Percentiles rank a stretch among this genome's conserved stretches.
phyloP scores from a whole-genome alignment of 1,140 invertebrate species.

The Heliconius nattereri region DNA sequence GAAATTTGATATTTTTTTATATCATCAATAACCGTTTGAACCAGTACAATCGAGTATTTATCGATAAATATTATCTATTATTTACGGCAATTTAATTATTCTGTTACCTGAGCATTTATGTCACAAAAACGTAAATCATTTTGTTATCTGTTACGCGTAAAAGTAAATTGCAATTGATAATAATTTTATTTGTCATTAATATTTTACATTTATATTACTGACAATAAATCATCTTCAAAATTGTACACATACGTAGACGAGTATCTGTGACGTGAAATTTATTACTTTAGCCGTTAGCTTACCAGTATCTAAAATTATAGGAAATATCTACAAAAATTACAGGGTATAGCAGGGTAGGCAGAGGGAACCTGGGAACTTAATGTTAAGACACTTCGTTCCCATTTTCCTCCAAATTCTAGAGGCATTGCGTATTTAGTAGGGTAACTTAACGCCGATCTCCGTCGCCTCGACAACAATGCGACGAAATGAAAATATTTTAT shows the following conservation, averaged over 20 bases:
- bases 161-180: conserved; percentile 4
- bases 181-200: background rate
- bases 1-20: background rate
- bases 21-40: background rate
- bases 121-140: background rate
- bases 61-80: background rate
- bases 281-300: background rate
- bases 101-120: no score
- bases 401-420: no score
- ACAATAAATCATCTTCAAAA: conserved; percentile 4
- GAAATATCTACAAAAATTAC: no score
- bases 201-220: background rate
- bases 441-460: no score
- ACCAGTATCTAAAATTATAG: no score
- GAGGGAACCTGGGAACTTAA: no score
- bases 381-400: no score
- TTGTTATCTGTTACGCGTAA: background rate
- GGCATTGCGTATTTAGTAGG: no score
- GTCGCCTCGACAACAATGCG: no score
- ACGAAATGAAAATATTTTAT: no score
- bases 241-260: background rate
- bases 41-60: conserved; percentile 5
- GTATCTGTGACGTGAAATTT: background rate
- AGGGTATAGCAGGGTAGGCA: no score
- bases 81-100: background rate